Percentiles rank a stretch among this genome's conserved stretches.
Conservation (phyloP, 2,888 invertebrate genomes). For the Dolomedes plantarius region DNA sequence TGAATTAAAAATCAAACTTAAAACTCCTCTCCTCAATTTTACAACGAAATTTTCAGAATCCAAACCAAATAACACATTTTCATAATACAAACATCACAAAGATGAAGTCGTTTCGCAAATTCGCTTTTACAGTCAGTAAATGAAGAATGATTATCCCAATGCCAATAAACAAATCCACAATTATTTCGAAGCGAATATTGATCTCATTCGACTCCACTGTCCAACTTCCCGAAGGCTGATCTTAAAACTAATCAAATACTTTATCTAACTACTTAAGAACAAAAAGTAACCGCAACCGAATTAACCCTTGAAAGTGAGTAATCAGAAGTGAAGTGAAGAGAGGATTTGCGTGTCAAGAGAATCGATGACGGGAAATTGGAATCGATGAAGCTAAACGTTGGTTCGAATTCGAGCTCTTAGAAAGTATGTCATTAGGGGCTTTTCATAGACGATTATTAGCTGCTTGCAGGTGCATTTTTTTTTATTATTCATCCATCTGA, state of each 20-base stretch:
- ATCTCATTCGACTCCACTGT: background rate
- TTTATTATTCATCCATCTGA: background rate
- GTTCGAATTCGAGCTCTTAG: background rate
- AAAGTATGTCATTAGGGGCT: constrained; percentile 14
- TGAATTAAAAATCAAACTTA: too few relatives aligned
- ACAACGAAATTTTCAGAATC: too few relatives aligned
- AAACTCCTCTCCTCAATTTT: too few relatives aligned
- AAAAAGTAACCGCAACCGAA: background rate
- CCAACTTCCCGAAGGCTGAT: background rate
- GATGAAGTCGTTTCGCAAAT: too few relatives aligned
- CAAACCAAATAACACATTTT: too few relatives aligned
- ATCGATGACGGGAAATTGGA: constrained; percentile 20
- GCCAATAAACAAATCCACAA: background rate
- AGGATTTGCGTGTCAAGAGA: constrained; percentile 8
- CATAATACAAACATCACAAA: too few relatives aligned
- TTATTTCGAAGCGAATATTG: background rate
- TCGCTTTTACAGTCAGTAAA: too few relatives aligned
- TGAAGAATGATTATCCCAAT: too few relatives aligned
- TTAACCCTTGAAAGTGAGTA: constrained; percentile 18
- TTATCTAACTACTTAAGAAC: constrained; percentile 4
- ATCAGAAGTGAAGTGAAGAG: constrained; percentile 22
- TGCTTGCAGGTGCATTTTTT: constrained; percentile 8
- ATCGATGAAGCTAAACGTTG: constrained; percentile 7
- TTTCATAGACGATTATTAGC: constrained; percentile 9
- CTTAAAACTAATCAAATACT: constrained; percentile 18